Evolutionary conservation across 2,888 invertebrate genomes (phyloP).

Genomic region (Balanococcus diminutus): DNA sequence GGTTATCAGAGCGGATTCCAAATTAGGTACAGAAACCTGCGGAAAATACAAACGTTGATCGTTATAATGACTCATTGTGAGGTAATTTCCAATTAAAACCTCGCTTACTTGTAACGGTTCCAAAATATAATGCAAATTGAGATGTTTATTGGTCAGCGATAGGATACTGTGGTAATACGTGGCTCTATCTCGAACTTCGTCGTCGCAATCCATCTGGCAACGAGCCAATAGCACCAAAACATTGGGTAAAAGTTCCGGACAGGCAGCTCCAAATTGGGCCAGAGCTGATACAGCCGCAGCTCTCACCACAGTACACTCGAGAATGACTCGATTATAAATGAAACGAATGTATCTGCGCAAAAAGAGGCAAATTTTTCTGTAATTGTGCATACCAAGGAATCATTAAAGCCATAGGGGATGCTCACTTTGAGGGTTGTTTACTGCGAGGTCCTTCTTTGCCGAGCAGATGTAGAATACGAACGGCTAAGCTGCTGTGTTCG

Average conservation of each 20-base stretch:
- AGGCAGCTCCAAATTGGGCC: slow-evolving; percentile 96
- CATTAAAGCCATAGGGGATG: background rate
- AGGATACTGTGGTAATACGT: slow-evolving; percentile 93
- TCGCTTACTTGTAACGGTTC: slow-evolving; percentile 70
- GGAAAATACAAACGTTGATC: background rate
- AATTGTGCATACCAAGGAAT: background rate
- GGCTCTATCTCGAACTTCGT: slow-evolving; percentile 97
- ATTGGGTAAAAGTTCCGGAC: slow-evolving; percentile 85
- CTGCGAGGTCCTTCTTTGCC: slow-evolving; percentile 97
- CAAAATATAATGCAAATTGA: slow-evolving; percentile 79
- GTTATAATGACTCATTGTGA: too few relatives aligned
- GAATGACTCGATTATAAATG: slow-evolving; percentile 88
- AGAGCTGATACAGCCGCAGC: slow-evolving; percentile 98
- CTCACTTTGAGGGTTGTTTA: slow-evolving; percentile 80
- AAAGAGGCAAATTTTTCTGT: background rate
- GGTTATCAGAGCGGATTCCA: slow-evolving; percentile 86
- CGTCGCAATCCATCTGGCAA: slow-evolving; percentile 95
- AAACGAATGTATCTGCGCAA: slow-evolving; percentile 74
- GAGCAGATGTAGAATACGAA: slow-evolving; percentile 91
- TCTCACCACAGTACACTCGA: slow-evolving; percentile 93
- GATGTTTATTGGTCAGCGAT: slow-evolving; percentile 70
- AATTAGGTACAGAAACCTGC: slow-evolving; percentile 79
- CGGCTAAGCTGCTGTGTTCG: slow-evolving; percentile 95
- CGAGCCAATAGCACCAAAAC: slow-evolving; percentile 80
- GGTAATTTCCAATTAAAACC: background rate